phyloP scores from a whole-genome alignment of 2,888 invertebrate species.

The Camptogramma bilineatum region DNA sequence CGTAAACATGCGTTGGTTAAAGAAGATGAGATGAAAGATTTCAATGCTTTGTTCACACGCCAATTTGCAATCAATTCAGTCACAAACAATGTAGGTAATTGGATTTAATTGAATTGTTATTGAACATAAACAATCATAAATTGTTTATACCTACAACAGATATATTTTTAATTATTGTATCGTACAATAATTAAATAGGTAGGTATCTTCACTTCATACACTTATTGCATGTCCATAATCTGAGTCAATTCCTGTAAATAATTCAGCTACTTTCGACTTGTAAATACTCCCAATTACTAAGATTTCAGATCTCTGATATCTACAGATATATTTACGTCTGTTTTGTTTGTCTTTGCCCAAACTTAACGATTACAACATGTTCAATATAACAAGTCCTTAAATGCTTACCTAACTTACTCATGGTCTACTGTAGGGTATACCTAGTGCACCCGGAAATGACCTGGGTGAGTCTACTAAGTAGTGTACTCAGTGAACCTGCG shows the following conservation, averaged over 20 bases:
- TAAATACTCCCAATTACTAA: background rate
- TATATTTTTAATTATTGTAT: background rate
- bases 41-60: constrained; percentile 11
- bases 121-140: background rate
- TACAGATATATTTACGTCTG: background rate
- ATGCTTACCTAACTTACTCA: background rate
- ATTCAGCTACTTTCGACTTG: too few species aligned
- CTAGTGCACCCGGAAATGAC: too few species aligned
- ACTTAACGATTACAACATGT: background rate
- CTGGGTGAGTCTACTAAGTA: too few species aligned
- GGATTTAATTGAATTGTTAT: background rate
- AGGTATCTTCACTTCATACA: background rate
- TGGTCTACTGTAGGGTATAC: too few species aligned
- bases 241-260: background rate
- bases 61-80: constrained; percentile 9
- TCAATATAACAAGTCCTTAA: background rate
- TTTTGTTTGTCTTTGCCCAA: background rate
- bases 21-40: constrained; percentile 7
- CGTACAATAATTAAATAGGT: too few species aligned
- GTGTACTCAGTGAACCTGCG: too few species aligned
- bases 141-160: background rate
- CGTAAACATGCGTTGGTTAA: background rate
- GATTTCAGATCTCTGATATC: background rate
- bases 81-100: constrained; percentile 6
- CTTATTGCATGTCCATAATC: too few species aligned